These are phyloP conservation scores for Mactra quadrangularis DNA, from an alignment of 1,140 invertebrate species.

Conservation along the genomic window DNA sequence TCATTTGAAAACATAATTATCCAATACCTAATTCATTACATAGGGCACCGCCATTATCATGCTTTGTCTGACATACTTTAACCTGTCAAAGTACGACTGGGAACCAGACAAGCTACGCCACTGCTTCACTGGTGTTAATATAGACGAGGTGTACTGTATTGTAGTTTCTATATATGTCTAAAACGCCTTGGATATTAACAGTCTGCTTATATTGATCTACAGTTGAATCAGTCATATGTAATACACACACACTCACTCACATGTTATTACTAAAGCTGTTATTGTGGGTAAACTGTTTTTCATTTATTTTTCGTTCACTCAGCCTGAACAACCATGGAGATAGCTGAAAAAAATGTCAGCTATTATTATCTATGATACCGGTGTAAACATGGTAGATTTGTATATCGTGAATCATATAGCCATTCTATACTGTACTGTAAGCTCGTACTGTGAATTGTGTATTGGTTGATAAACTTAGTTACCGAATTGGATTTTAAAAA, in stretches of 20 bases:
- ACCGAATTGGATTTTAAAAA: no score
- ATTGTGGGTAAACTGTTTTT: constrained; percentile 23
- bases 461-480: no score
- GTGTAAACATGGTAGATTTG: constrained; percentile 24
- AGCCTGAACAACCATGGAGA: constrained; percentile 39
- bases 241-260: constrained; percentile 22
- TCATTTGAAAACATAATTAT: no score
- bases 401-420: constrained; percentile 16
- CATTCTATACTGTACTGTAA: no score
- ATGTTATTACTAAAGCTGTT: background rate
- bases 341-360: constrained; percentile 18
- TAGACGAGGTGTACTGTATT: no score
- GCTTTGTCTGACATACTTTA: no score
- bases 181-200: constrained; percentile 22
- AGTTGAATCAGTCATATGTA: constrained; percentile 44
- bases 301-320: constrained; percentile 35
- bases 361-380: constrained; percentile 17
- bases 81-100: no score
- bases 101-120: no score
- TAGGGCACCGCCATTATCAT: no score
- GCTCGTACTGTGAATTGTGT: no score
- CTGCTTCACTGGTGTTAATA: no score
- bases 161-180: constrained; percentile 8
- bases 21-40: no score
- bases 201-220: constrained; percentile 22